Conservation (phyloP, 2,113 vertebrate species). For the Psettodes erumei region DNA sequence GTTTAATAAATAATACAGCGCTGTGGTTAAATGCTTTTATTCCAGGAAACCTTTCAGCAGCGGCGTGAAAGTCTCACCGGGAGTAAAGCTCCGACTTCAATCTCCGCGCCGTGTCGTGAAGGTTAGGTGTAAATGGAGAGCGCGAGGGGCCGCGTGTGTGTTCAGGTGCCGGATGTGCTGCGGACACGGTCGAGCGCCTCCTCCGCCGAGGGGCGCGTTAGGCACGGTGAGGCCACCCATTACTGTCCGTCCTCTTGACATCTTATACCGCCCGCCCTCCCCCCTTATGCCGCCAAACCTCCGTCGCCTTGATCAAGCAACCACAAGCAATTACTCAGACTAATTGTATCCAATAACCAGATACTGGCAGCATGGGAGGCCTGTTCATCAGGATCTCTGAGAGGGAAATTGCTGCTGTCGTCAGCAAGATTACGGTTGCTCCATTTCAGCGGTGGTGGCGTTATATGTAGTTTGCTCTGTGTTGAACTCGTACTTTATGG, state of each 20-base stretch:
- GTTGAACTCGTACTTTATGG: not conserved
- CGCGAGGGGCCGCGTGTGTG: not conserved
- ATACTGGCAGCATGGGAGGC: constrained; percentile 18
- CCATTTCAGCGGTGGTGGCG: not conserved
- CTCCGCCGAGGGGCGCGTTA: constrained; percentile 18
- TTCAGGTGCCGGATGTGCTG: constrained; percentile 7
- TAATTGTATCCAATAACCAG: constrained; percentile 52
- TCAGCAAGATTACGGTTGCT: not conserved
- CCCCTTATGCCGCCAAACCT: constrained; percentile 40
- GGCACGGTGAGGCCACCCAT: constrained; percentile 24
- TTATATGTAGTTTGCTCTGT: not conserved
- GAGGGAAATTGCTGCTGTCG: constrained; percentile 9
- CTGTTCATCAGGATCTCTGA: constrained; percentile 35
- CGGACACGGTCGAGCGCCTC: constrained; percentile 7
- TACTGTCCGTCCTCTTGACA: constrained; percentile 25
- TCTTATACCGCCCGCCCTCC: constrained; percentile 26
- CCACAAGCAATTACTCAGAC: constrained; percentile 51
- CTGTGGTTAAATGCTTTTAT: not conserved
- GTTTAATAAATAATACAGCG: not conserved
- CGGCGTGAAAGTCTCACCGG: not conserved
- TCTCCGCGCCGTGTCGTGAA: not conserved
- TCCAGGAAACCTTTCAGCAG: not conserved
- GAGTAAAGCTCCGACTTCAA: not conserved
- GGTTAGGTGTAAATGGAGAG: not conserved
- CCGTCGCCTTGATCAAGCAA: constrained; percentile 54